These are phyloP conservation scores for Oncorhynchus clarkii DNA, from an alignment of 2,113 vertebrate genomes.

Conservation along the genomic window DNA sequence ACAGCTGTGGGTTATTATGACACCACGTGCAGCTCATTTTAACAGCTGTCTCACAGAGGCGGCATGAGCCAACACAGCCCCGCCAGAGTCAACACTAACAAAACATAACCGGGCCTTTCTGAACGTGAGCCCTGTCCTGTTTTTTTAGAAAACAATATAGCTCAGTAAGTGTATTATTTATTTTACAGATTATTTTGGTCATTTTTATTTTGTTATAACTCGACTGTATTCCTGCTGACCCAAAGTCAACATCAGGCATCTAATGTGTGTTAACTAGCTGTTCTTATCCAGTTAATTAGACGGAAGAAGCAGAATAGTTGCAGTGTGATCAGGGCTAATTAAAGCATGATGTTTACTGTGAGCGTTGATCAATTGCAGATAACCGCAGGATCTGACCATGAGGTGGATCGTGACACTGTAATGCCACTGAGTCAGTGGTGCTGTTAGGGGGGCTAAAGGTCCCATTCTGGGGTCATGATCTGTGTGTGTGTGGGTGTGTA, in stretches of 20 bases:
- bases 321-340: background rate
- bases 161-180: no score
- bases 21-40: constrained; percentile 66
- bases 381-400: background rate
- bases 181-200: no score
- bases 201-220: no score
- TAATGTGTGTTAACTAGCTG: background rate
- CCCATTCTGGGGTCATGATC: constrained; percentile 7
- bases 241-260: background rate
- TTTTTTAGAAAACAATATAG: no score
- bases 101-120: background rate
- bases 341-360: background rate
- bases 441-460: background rate
- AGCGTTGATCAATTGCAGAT: constrained; percentile 4
- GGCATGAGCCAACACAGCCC: constrained; percentile 53
- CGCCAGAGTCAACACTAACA: constrained; percentile 59
- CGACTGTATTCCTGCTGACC: background rate
- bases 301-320: constrained; percentile 14
- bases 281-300: constrained; percentile 3
- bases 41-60: constrained; percentile 56
- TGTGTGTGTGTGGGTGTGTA: constrained; percentile 10
- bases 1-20: constrained; percentile 71
- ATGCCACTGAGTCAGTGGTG: no score
- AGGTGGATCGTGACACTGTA: constrained; percentile 10
- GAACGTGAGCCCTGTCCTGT: no score